Conservation (phyloP, 2,888 invertebrate species). For the Dasypogon diadema region DNA sequence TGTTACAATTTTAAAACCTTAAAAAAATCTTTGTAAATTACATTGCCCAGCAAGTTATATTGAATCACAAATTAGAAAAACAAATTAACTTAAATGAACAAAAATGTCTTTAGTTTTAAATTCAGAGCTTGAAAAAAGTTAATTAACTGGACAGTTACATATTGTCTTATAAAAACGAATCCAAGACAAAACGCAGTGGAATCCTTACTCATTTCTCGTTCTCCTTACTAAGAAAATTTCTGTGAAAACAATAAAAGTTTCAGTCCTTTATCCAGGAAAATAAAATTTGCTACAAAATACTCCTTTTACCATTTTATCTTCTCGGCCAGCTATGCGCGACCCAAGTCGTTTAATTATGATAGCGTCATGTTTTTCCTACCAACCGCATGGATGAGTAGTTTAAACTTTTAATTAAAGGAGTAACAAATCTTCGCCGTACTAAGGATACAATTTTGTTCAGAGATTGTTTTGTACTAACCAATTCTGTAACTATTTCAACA, state of each 20-base stretch:
- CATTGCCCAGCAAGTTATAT: too few relatives aligned
- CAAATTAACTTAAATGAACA: too few relatives aligned
- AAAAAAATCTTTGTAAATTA: too few relatives aligned
- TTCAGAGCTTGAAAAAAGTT: too few relatives aligned
- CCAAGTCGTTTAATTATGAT: conserved; percentile 49
- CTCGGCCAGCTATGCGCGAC: conserved; percentile 28
- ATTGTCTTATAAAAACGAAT: too few relatives aligned
- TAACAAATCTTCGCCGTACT: conserved; percentile 37
- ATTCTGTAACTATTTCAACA: conserved; percentile 4
- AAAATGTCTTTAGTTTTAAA: too few relatives aligned
- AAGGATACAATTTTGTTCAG: conserved; percentile 20
- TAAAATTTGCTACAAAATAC: conserved; percentile 44
- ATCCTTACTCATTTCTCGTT: conserved; percentile 16
- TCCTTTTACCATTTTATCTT: conserved; percentile 29
- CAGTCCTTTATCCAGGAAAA: conserved; percentile 38
- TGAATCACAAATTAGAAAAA: too few relatives aligned
- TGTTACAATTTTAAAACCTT: too few relatives aligned
- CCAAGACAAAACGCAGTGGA: too few relatives aligned
- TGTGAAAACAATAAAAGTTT: conserved; percentile 47
- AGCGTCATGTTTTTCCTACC: conserved; percentile 21
- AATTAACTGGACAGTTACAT: too few relatives aligned
- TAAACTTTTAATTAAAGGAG: conserved; percentile 52
- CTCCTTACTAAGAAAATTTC: conserved; percentile 28
- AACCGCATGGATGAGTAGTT: conserved; percentile 50
- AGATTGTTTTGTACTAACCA: conserved; percentile 32